Evolutionary conservation across 2,113 vertebrate species (phyloP), one percentile per base, ranked within the genome.

Genomic region (Origma solitaria): DNA sequence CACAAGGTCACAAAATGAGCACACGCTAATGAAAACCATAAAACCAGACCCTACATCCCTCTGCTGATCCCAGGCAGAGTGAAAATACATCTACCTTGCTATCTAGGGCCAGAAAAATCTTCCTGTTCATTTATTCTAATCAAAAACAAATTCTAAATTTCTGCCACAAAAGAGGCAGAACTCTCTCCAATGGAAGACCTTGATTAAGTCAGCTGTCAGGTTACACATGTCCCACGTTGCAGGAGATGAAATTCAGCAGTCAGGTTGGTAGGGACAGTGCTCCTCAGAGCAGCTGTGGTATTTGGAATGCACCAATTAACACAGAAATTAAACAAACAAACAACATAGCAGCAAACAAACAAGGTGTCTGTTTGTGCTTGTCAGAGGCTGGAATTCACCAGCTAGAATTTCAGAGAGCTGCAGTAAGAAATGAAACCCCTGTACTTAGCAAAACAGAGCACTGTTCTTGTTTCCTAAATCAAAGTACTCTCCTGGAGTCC

Each of bases 251-350:
- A 95, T 71, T 64, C 76, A 86, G 68, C 61, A 90, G 77, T 65
- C 56, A 35, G 42, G 51, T 31, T 60, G 65, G 60, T 77, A 86
- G 72, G 31, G 83, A 45, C 37, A 57, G 40, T 68, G 69, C 53
- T 86, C 27, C 64, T 82, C 44, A 68, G 44, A 94, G 86, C 56
- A 92, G 90, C 0, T 86, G 64, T 60, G 47, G 56, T 66, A 90
- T 88, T 90, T 95, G 76, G 57, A 95, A 96, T 60, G 69, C n/a
- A 78, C 37, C 65, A 88, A 57, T 93, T 90, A 92, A 81, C 53
- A 66, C 18, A 64, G 53, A 91, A 93, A 92, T 90, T 84, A 93
- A 96, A 84, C 79, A 94, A 96, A 89, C 70, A 90, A 97, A 95
- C 56, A 95, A 68, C 8, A 8, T 20, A 24, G 44, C 1, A 3